These are phyloP conservation scores for Drosophila infuscata DNA, from an alignment of 2,888 invertebrate genomes.

Conservation along the genomic window DNA sequence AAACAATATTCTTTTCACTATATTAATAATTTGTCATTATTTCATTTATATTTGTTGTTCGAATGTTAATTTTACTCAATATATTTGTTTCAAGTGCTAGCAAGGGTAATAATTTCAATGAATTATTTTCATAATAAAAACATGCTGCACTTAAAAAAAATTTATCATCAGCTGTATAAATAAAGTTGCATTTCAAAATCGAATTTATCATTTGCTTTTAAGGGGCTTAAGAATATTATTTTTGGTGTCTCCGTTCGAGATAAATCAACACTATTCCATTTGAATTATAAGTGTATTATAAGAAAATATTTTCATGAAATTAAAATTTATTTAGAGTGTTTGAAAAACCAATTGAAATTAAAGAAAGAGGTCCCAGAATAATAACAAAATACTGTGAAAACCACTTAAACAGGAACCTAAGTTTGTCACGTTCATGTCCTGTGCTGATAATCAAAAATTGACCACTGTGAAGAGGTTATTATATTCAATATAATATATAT, in stretches of 20 bases:
- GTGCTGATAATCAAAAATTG: slow-evolving; percentile 4
- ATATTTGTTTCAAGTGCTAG: not conserved
- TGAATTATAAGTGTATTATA: not conserved
- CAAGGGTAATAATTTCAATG: not conserved
- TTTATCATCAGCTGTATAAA: not conserved
- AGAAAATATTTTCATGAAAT: not conserved
- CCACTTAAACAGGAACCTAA: not conserved
- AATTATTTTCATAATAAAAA: not conserved
- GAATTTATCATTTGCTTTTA: not conserved
- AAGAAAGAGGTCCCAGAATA: not conserved
- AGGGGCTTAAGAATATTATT: not conserved
- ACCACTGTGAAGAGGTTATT: slow-evolving; percentile 10
- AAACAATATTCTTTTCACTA: not conserved
- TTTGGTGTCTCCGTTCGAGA: not conserved
- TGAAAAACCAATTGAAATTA: not conserved
- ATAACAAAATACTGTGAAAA: not conserved
- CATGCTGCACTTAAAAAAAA: not conserved
- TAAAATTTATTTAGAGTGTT: not conserved
- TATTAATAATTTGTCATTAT: not conserved
- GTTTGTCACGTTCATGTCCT: not conserved
- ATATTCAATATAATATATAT: slow-evolving; percentile 9
- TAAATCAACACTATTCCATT: not conserved
- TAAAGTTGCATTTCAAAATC: not conserved
- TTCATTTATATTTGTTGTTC: not conserved
- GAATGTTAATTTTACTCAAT: not conserved